phyloP scores from a whole-genome alignment of 2,888 invertebrate genomes.

The Selenia dentaria region DNA sequence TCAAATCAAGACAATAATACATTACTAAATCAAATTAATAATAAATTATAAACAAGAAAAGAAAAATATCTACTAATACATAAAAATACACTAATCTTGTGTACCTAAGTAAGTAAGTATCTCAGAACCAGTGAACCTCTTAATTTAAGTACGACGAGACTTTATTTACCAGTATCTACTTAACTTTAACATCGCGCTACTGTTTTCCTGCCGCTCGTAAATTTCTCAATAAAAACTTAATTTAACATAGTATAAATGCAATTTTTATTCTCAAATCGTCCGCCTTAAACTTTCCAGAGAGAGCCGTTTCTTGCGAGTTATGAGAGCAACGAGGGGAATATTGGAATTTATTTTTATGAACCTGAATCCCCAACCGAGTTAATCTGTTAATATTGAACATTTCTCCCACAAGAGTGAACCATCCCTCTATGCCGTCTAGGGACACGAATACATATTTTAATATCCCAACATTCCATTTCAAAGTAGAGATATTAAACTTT shows the following conservation, averaged over 20 bases:
- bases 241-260: slow-evolving; percentile 74
- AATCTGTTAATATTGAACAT: slow-evolving; percentile 80
- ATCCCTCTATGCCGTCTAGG: slow-evolving; percentile 34
- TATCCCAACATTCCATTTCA: neutral
- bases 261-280: slow-evolving; percentile 77
- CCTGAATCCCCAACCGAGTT: slow-evolving; percentile 68
- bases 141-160: neutral
- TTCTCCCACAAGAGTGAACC: slow-evolving; percentile 64
- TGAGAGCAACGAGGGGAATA: slow-evolving; percentile 74
- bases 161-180: slow-evolving; percentile 8
- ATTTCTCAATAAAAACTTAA: slow-evolving; percentile 73
- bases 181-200: slow-evolving; percentile 13
- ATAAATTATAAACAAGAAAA: too few relatives aligned
- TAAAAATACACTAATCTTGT: too few relatives aligned
- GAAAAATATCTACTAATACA: too few relatives aligned
- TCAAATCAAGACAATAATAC: too few relatives aligned
- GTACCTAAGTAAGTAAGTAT: too few relatives aligned
- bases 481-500: neutral
- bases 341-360: slow-evolving; percentile 78
- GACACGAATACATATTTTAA: slow-evolving; percentile 11
- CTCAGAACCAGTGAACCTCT: neutral
- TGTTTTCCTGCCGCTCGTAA: slow-evolving; percentile 58
- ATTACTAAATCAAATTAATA: too few relatives aligned
- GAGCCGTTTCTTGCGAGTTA: slow-evolving; percentile 73
- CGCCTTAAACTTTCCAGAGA: slow-evolving; percentile 74